A percentile compares a stretch with the other conserved stretches of the same genome.
Evolutionary conservation across 2,888 invertebrate genomes (phyloP).

Genomic region (Poecilobothrus nobilitatus): DNA sequence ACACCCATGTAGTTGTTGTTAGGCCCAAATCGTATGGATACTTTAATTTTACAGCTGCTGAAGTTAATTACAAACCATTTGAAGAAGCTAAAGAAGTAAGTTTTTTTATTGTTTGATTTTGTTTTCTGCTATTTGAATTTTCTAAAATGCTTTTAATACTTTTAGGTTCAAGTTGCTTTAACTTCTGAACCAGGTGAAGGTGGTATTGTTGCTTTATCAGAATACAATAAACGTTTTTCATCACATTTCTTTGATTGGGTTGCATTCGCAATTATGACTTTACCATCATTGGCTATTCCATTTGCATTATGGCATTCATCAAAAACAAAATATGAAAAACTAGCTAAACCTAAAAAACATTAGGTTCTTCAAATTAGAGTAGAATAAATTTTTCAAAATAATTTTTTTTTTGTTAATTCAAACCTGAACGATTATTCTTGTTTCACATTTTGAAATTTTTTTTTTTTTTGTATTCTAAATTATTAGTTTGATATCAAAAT

Average conservation of each 20-base stretch:
- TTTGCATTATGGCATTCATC: constrained; percentile 91
- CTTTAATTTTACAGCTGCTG: constrained; percentile 95
- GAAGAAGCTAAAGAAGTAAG: constrained; percentile 71
- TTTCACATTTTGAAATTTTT: too few species aligned
- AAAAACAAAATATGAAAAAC: constrained; percentile 86
- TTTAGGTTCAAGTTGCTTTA: constrained; percentile 59
- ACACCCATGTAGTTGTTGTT: constrained; percentile 87
- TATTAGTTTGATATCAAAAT: too few species aligned
- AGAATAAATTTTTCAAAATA: not conserved
- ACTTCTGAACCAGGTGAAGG: constrained; percentile 95
- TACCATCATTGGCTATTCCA: constrained; percentile 90
- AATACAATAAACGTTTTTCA: constrained; percentile 94
- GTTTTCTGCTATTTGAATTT: too few species aligned
- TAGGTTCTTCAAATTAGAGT: not conserved
- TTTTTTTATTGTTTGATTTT: constrained; percentile 13
- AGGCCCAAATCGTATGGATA: constrained; percentile 83
- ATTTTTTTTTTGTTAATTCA: too few species aligned
- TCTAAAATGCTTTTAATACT: constrained; percentile 21
- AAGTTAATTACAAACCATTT: constrained; percentile 75
- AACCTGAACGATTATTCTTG: too few species aligned
- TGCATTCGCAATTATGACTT: constrained; percentile 92
- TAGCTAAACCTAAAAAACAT: constrained; percentile 64
- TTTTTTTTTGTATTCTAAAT: too few species aligned
- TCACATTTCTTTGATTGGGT: constrained; percentile 96
- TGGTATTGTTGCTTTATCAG: constrained; percentile 81